Percentiles rank a stretch among this genome's conserved stretches.
Conservation (phyloP, 2,113 vertebrate genomes). For the Peromyscus polionotus region DNA sequence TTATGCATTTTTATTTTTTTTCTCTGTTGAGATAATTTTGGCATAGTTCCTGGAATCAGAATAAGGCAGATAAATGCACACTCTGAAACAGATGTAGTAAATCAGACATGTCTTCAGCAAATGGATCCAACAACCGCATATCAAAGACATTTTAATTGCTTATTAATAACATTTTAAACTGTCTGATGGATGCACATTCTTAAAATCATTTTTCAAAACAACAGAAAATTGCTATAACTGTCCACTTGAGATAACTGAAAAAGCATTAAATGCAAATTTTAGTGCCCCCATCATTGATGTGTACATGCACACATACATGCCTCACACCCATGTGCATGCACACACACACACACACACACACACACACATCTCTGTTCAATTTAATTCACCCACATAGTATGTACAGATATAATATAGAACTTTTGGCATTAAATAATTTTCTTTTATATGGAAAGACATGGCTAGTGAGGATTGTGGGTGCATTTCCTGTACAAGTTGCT, state of each 20-base stretch:
- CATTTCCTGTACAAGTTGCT: neutral
- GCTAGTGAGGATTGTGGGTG: neutral
- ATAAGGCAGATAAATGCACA: neutral
- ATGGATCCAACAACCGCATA: conserved; percentile 61
- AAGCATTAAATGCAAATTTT: conserved; percentile 51
- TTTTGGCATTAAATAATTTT: conserved; percentile 2
- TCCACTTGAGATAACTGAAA: conserved; percentile 39
- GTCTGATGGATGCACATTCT: conserved; percentile 17
- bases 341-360: neutral
- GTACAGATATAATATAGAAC: neutral
- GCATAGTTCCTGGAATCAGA: conserved; percentile 55
- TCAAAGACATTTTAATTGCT: conserved; percentile 58
- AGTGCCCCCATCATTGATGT: neutral
- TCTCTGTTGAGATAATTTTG: conserved; percentile 1
- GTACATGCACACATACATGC: neutral
- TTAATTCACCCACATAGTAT: neutral
- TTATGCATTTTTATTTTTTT: neutral
- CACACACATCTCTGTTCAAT: neutral
- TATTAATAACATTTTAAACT: conserved; percentile 70
- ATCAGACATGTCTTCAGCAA: neutral
- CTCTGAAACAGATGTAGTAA: conserved; percentile 35
- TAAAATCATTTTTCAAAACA: conserved; percentile 60
- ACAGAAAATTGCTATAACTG: conserved; percentile 29
- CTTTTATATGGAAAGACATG: neutral
- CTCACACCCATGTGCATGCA: neutral